Base-by-base conservation (phyloP, 64 coral and sea anemone genomes). In the Stichodactyla mertensii region DNA sequence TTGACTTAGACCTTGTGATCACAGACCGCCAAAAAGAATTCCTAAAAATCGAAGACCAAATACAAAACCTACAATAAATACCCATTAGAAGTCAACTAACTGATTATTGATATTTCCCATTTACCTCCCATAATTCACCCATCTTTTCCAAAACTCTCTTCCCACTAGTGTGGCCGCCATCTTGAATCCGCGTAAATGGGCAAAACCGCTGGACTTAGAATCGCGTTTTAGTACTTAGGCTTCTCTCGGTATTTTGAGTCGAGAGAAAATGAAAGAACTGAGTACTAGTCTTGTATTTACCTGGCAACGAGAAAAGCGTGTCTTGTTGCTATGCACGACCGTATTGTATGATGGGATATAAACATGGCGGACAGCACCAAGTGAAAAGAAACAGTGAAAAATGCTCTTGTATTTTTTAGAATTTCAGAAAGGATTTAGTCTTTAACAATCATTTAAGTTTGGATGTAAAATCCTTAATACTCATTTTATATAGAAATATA, bases 161-260 rank as follows among this genome's bases (percentile, higher is more conserved):
- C 81, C 80, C 24, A 23, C 81, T 36, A 70, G 52, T 12, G 51
- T 70, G 78, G 88, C 81, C 80, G 88, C 88, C 88, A 89, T 89
- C 45, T 89, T 89, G 79, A 77, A 70, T 54, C 10, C 26, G 10
- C 69, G 69, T 74, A 74, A 74, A 74, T 74, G 69, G 69, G 69
- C 26, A 31, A 74, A 74, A 74, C 69, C 12, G 69, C 69, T 74
- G 69, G 7, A 31, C 69, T 74, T 27, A 31, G 27, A 9, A 74
- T 74, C 69, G 69, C 2, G 12, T n/a, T 9, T 11, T 74, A 31
- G 69, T 11, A 23, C 23, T 13, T 26, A 74, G 69, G 24, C 69
- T 69, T 7, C 62, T 4, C 69, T 31, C 69, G 6, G 12, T 12
- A 11, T 31, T 28, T 2, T 74, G 19, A n/a, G 62, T n/a, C 62